Evolutionary conservation across 2,113 vertebrate genomes (phyloP).

Genomic region (Sinocyclocheilus anophthalmus): DNA sequence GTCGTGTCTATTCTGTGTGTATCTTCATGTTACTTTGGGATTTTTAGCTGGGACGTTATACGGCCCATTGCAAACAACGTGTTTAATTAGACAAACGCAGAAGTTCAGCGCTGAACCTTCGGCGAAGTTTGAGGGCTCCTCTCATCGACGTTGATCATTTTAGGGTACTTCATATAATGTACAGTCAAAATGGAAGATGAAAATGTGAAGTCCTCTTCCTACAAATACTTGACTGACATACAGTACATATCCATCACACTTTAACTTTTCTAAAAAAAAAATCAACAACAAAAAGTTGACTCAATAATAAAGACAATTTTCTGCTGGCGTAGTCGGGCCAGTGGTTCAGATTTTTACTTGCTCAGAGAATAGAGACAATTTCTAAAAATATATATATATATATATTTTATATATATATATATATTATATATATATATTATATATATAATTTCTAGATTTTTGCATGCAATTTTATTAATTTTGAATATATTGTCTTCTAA

Average conservation of each 20-base stretch:
- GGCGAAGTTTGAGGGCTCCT: slow-evolving; percentile 37
- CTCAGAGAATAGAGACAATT: too few relatives aligned
- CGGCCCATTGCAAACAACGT: slow-evolving; percentile 43
- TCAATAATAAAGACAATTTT: neutral
- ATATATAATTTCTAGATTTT: too few relatives aligned
- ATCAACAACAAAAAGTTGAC: neutral
- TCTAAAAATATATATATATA: too few relatives aligned
- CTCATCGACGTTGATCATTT: neutral
- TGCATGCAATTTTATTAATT: too few relatives aligned
- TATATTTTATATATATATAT: too few relatives aligned
- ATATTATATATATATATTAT: too few relatives aligned
- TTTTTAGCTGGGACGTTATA: slow-evolving; percentile 48
- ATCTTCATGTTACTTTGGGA: slow-evolving; percentile 35
- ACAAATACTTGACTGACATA: neutral
- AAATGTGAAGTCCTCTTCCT: neutral
- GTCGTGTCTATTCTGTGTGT: slow-evolving; percentile 47
- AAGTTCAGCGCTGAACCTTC: slow-evolving; percentile 59
- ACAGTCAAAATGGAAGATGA: neutral
- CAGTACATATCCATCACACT: neutral
- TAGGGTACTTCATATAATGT: neutral
- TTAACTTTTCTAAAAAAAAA: neutral
- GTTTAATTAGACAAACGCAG: slow-evolving; percentile 57
- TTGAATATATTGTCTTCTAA: too few relatives aligned
- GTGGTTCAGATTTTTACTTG: neutral
- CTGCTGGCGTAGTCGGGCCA: neutral